Evolutionary conservation across 2,797 vertebrate species (phyloP).

Genomic region (Syngnathus acus): DNA sequence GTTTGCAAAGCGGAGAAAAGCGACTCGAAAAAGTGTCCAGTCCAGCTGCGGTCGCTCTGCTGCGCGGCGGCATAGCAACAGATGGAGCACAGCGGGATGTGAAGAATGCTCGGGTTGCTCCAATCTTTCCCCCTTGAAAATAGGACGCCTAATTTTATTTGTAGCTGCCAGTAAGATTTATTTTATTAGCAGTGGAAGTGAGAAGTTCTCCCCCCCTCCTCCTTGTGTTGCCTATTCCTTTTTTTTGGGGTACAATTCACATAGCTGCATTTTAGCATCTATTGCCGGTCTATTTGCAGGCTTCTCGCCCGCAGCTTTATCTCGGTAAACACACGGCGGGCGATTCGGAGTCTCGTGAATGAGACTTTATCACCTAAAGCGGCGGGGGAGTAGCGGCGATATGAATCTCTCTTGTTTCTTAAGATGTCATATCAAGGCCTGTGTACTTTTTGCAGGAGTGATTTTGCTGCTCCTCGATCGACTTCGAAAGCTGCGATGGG

Average conservation of each 20-base stretch:
- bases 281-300: not conserved
- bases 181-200: constrained; percentile 17
- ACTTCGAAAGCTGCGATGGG: constrained; percentile 94
- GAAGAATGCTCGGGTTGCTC: constrained; percentile 28
- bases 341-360: constrained; percentile 16
- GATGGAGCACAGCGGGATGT: constrained; percentile 33
- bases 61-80: constrained; percentile 28
- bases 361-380: constrained; percentile 31
- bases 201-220: constrained; percentile 2
- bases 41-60: constrained; percentile 14
- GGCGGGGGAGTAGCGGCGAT: constrained; percentile 3
- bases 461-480: constrained; percentile 93
- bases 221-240: not conserved
- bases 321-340: constrained; percentile 21
- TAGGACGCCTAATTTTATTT: constrained; percentile 22
- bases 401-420: constrained; percentile 2
- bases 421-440: constrained; percentile 1
- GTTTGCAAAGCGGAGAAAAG: constrained; percentile 15
- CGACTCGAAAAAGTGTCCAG: constrained; percentile 15
- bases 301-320: constrained; percentile 14
- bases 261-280: not conserved
- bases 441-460: constrained; percentile 74
- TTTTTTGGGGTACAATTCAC: not conserved
- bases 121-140: constrained; percentile 11
- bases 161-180: constrained; percentile 7